These are phyloP conservation scores for Psophia crepitans DNA, from an alignment of 2,113 vertebrate genomes.

Conservation along the genomic window DNA sequence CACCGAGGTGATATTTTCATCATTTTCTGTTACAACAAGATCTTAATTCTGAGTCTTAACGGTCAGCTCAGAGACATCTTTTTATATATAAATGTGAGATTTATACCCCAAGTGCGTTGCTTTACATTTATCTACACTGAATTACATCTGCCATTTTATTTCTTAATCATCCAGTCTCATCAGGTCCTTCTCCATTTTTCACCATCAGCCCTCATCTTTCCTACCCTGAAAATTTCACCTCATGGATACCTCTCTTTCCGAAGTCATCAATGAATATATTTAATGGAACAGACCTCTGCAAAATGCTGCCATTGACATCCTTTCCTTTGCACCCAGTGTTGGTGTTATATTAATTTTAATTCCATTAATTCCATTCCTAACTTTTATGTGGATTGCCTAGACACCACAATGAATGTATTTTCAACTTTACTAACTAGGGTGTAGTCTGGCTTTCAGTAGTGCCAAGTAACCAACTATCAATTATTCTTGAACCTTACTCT, in stretches of 20 bases:
- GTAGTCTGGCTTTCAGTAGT: neutral
- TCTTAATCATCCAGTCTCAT: neutral
- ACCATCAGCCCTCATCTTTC: neutral
- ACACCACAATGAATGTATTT: neutral
- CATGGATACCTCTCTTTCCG: neutral
- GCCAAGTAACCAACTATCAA: neutral
- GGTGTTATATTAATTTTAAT: neutral
- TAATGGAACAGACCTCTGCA: neutral
- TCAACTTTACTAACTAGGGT: neutral
- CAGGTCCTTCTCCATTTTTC: neutral
- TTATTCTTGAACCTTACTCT: neutral
- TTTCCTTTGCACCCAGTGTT: neutral
- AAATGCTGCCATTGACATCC: neutral
- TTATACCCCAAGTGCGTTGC: neutral
- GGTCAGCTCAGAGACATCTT: neutral
- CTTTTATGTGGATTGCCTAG: neutral
- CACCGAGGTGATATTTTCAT: neutral
- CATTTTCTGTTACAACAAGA: neutral
- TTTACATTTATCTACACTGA: neutral
- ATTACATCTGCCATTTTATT: neutral
- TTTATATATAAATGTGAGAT: neutral
- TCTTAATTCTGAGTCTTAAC: neutral
- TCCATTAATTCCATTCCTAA: neutral
- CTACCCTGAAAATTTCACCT: neutral
- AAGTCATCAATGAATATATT: neutral